These are phyloP conservation scores for Dromococcyx pavoninus DNA, from an alignment of 2,797 vertebrate species.

Conservation along the genomic window DNA sequence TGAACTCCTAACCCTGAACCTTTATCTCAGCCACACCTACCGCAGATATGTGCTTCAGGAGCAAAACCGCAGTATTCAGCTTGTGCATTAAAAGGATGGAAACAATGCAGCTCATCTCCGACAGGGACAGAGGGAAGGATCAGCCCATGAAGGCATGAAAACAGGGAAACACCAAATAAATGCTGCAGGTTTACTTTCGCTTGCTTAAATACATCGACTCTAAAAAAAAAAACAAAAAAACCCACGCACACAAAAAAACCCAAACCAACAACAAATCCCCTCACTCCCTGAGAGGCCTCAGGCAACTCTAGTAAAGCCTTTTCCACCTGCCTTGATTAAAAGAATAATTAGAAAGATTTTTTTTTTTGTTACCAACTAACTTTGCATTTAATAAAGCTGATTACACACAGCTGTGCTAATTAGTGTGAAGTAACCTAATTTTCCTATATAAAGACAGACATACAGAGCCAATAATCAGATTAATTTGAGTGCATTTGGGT, in stretches of 20 bases:
- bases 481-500: not conserved
- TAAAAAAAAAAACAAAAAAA: not conserved
- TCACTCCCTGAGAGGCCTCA: not conserved
- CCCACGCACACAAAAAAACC: too few species aligned
- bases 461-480: not conserved
- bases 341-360: not conserved
- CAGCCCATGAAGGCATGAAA: not conserved
- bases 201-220: not conserved
- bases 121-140: not conserved
- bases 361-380: not conserved
- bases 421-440: not conserved
- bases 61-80: not conserved
- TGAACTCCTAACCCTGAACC: not conserved
- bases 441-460: not conserved
- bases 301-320: not conserved
- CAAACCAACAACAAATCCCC: not conserved
- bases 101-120: rapidly evolving
- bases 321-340: not conserved
- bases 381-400: not conserved
- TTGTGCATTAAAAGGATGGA: rapidly evolving
- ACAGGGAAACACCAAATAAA: not conserved
- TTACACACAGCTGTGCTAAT: not conserved
- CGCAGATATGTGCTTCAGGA: not conserved
- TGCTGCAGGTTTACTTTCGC: too few species aligned
- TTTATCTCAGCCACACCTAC: slow-evolving; percentile 7